Evolutionary conservation across 2,113 vertebrate species (phyloP).

Genomic region (Laterallus jamaicensis): DNA sequence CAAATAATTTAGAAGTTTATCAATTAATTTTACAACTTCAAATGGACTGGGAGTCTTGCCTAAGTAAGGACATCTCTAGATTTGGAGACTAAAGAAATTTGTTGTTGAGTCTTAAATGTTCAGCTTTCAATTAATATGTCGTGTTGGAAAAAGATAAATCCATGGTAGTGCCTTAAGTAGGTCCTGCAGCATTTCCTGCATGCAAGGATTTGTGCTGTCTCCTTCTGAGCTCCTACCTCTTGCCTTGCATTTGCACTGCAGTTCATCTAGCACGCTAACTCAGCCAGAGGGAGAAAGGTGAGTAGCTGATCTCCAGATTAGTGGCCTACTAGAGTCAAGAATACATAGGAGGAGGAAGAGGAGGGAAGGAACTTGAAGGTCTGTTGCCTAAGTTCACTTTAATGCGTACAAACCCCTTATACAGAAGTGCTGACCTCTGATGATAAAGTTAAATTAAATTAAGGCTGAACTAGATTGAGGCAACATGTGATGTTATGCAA

Average conservation of each 20-base stretch:
- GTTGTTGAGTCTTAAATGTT: neutral
- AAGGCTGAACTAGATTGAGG: neutral
- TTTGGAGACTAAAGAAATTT: neutral
- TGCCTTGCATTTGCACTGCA: neutral
- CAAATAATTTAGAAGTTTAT: neutral
- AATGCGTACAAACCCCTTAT: neutral
- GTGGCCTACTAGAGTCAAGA: neutral
- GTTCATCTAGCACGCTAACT: neutral
- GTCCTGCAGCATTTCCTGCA: neutral
- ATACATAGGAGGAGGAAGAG: neutral
- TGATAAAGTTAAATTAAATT: slow-evolving; percentile 3
- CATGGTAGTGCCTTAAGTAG: neutral
- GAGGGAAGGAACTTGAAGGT: neutral
- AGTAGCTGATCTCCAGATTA: neutral
- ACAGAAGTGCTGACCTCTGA: neutral
- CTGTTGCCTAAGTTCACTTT: neutral
- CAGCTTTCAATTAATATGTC: neutral
- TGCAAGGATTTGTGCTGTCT: neutral
- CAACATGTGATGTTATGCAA: neutral
- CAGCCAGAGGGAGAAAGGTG: neutral
- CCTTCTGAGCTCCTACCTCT: neutral
- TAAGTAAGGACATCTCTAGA: neutral
- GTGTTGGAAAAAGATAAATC: neutral
- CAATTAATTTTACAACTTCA: neutral
- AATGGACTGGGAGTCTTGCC: neutral